These are phyloP conservation scores for Epinotia ramella DNA, from an alignment of 2,888 invertebrate species.

Conservation along the genomic window DNA sequence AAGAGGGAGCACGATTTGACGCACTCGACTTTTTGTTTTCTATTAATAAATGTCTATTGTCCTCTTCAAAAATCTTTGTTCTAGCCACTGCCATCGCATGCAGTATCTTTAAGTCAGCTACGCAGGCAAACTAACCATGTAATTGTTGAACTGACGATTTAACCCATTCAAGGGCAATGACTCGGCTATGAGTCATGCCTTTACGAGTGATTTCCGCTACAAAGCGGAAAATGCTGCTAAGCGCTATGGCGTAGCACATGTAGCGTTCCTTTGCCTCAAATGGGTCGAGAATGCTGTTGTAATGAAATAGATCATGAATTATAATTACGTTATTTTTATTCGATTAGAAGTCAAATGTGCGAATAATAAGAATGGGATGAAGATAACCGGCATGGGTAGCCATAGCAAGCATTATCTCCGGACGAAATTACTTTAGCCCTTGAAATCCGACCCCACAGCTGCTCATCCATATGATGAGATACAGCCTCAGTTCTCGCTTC, in stretches of 20 bases:
- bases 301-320: no score
- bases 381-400: background rate
- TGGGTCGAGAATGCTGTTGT: no score
- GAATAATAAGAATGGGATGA: conserved; percentile 6
- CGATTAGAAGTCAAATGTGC: background rate
- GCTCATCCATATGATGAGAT: conserved; percentile 25
- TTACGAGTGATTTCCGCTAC: no score
- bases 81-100: background rate
- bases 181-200: no score
- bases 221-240: no score
- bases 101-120: background rate
- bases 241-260: no score
- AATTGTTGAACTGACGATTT: background rate
- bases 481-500: conserved; percentile 2
- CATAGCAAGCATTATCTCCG: conserved; percentile 5
- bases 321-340: background rate
- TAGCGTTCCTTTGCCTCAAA: no score
- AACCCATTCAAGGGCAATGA: background rate
- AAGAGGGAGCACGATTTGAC: conserved; percentile 37
- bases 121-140: background rate
- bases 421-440: conserved; percentile 27
- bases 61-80: background rate
- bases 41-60: conserved; percentile 24
- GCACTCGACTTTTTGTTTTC: conserved; percentile 42
- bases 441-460: conserved; percentile 18